These are phyloP conservation scores for Xerus rutilus DNA, from an alignment of 2,797 vertebrate species.

Conservation along the genomic window DNA sequence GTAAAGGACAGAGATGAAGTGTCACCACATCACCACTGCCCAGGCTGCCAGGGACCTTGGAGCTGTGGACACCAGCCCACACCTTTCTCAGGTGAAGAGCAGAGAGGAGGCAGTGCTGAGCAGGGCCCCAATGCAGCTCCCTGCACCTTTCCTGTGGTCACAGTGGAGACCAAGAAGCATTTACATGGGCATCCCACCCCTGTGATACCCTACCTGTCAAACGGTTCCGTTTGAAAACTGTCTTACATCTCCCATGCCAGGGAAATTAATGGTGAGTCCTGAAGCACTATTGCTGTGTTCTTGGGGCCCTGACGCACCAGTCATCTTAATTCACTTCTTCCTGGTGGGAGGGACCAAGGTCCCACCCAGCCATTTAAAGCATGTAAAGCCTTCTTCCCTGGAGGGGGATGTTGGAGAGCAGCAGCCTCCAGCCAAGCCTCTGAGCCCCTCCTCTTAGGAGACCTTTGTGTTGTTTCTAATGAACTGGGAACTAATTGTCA, in stretches of 20 bases:
- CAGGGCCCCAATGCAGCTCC: fast-evolving
- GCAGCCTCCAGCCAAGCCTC: neutral
- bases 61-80: neutral
- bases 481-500: neutral
- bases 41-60: neutral
- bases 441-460: neutral
- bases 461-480: neutral
- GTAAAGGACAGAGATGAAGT: slow-evolving; percentile 68
- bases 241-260: neutral
- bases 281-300: neutral
- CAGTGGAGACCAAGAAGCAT: neutral
- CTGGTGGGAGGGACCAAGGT: neutral
- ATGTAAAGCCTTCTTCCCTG: neutral
- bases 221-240: neutral
- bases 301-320: neutral
- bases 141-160: neutral
- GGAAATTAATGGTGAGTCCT: neutral
- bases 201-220: neutral
- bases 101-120: no score
- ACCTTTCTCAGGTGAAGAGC: neutral
- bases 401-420: neutral
- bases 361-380: neutral
- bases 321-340: neutral
- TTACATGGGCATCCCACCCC: neutral
- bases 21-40: neutral